Evolutionary conservation across 2,113 vertebrate species (phyloP).

Genomic region (Dipodomys stephensi): DNA sequence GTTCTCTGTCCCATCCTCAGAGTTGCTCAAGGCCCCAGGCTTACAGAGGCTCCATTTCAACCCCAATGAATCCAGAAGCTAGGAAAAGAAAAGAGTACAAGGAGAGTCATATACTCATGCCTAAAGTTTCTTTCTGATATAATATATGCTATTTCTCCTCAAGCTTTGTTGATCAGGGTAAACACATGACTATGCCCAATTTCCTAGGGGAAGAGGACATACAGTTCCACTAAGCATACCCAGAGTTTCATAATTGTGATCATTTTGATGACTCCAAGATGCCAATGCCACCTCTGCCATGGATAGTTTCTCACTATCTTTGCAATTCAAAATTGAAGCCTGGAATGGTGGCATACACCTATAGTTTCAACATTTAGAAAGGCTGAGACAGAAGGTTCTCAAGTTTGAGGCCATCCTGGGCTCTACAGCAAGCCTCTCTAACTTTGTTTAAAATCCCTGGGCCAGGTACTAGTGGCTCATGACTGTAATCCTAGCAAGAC

Average conservation of each 20-base stretch:
- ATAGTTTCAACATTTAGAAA: too few species aligned
- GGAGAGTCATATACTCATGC: not conserved
- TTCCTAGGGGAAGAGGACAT: not conserved
- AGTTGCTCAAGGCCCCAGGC: not conserved
- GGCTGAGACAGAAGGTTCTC: too few species aligned
- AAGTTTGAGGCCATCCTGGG: too few species aligned
- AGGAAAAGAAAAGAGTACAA: not conserved
- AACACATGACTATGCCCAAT: not conserved
- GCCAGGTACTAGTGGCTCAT: too few species aligned
- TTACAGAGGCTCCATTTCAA: not conserved
- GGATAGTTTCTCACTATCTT: not conserved
- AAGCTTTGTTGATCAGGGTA: not conserved
- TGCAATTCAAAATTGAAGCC: not conserved
- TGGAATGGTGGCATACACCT: not conserved
- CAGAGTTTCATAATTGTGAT: not conserved
- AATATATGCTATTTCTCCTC: not conserved
- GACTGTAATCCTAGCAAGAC: too few species aligned
- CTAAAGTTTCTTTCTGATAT: not conserved
- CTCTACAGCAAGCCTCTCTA: too few species aligned
- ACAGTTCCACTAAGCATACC: not conserved
- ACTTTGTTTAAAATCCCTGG: too few species aligned
- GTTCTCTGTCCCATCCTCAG: not conserved
- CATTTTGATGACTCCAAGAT: not conserved
- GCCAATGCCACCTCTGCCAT: not conserved
- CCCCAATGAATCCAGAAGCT: not conserved